A percentile compares a stretch with the other conserved stretches of the same genome.
phyloP scores from a whole-genome alignment of 30 jellyfish, hydroid and myxozoan genomes.

The Aurelia aurita complex sp. Pacific region DNA sequence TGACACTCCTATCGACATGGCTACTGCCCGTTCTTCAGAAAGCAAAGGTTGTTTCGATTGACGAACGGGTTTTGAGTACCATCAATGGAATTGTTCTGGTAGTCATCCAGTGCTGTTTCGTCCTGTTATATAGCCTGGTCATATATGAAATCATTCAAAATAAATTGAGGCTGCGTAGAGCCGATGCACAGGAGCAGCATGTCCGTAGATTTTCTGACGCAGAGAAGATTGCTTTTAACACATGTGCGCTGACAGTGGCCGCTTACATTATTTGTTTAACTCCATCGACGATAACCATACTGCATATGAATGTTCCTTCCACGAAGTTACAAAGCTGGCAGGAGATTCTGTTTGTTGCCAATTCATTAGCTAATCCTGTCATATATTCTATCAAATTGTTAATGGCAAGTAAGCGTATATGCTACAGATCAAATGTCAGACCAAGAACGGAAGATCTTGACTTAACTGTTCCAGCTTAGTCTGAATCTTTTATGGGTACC shows the following conservation, averaged over 20 bases:
- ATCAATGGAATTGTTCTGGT: conserved; percentile 5
- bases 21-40: not conserved
- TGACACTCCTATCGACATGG: not conserved
- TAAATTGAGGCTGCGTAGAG: not conserved
- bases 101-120: not conserved
- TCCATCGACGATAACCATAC: not conserved
- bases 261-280: conserved; percentile 6
- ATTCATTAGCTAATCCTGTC: conserved; percentile 7
- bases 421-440: not conserved
- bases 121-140: not conserved
- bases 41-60: not conserved
- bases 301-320: not conserved
- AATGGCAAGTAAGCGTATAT: not conserved
- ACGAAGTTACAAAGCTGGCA: not conserved
- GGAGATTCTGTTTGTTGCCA: not conserved
- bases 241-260: conserved; percentile 22
- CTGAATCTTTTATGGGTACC: too few relatives aligned
- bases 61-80: not conserved
- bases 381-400: not conserved
- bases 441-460: too few relatives aligned
- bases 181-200: not conserved
- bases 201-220: conserved; percentile 7
- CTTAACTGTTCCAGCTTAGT: too few relatives aligned
- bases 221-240: conserved; percentile 32
- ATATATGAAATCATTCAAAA: not conserved